These are phyloP conservation scores for Epistrophe grossulariae DNA, from an alignment of 2,888 invertebrate species.

Conservation along the genomic window DNA sequence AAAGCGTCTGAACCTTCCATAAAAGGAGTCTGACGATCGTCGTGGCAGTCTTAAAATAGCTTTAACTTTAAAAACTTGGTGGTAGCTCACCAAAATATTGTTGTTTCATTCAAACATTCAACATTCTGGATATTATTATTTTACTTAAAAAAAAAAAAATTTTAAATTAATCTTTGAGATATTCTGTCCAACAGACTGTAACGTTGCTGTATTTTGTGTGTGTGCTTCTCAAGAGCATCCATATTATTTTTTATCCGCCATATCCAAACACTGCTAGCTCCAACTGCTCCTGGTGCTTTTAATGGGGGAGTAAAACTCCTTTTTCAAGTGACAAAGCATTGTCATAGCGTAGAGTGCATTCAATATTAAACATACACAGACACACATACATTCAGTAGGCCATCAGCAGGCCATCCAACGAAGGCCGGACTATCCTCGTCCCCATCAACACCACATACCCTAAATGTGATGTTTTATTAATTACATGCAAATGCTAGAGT, in stretches of 20 bases:
- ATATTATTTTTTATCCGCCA: slow-evolving; percentile 24
- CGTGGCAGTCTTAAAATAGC: too few relatives aligned
- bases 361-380: neutral
- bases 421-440: slow-evolving; percentile 38
- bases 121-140: too few relatives aligned
- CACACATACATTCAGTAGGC: slow-evolving; percentile 5
- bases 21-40: too few relatives aligned
- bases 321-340: slow-evolving; percentile 30
- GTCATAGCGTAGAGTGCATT: neutral
- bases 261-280: neutral
- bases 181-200: neutral
- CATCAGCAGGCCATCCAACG: slow-evolving; percentile 28
- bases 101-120: too few relatives aligned
- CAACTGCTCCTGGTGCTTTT: slow-evolving; percentile 23
- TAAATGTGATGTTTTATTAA: slow-evolving; percentile 70
- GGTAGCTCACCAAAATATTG: too few relatives aligned
- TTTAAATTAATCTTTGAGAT: too few relatives aligned
- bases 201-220: neutral
- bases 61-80: too few relatives aligned
- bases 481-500: slow-evolving; percentile 68
- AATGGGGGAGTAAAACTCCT: slow-evolving; percentile 1
- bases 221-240: slow-evolving; percentile 2
- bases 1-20: too few relatives aligned
- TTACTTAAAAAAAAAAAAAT: too few relatives aligned
- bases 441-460: slow-evolving; percentile 12